Conservation (phyloP, 1,140 invertebrate genomes). For the Sipha flava region DNA sequence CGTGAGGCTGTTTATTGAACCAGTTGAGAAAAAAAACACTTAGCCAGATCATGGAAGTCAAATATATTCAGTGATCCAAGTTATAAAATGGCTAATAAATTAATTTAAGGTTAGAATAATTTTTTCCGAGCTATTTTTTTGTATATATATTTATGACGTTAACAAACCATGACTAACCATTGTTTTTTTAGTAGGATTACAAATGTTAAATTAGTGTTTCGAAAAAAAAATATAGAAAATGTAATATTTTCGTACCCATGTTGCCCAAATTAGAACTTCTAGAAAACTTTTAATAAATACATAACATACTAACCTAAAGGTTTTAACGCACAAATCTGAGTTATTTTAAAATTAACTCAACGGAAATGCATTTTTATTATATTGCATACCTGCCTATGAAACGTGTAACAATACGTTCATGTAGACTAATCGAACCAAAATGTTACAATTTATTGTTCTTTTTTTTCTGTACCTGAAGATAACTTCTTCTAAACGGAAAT, state of each 20-base stretch:
- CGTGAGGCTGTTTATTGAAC: neutral
- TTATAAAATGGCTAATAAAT: neutral
- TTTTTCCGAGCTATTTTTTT: neutral
- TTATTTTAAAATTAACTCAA: neutral
- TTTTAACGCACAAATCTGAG: neutral
- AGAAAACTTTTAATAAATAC: neutral
- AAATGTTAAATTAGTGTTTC: neutral
- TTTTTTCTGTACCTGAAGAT: no score
- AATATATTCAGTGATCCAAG: neutral
- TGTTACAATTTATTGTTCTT: neutral
- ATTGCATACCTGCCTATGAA: neutral
- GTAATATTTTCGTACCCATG: neutral
- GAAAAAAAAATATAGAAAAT: conserved; percentile 22
- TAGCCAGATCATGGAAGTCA: neutral
- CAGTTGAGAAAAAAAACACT: neutral
- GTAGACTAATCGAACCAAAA: neutral
- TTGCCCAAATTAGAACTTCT: neutral
- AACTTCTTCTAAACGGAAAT: neutral
- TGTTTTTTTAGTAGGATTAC: neutral
- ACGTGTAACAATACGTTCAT: neutral
- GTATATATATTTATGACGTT: neutral
- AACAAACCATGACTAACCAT: conserved; percentile 22
- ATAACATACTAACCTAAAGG: neutral
- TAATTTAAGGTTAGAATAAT: neutral
- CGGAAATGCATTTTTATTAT: neutral